Evolutionary conservation across 2,113 vertebrate genomes (phyloP), one percentile per base, ranked within the genome.

Genomic region (Rhabdomys dilectus): DNA sequence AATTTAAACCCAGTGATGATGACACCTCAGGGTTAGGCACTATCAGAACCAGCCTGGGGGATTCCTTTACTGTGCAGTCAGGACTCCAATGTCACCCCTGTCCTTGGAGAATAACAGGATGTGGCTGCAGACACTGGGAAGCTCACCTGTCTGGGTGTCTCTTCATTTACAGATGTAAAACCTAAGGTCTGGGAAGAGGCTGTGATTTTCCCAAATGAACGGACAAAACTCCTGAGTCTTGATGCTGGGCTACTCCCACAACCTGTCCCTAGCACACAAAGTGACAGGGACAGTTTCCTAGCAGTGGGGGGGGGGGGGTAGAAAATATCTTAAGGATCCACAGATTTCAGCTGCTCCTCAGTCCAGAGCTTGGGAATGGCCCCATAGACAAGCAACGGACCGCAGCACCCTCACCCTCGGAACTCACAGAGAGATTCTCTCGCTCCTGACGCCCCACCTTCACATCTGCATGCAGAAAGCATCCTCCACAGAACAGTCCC

Each of bases 221-320:
- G 36, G 58, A 75, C n/a, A 62, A 12, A 21, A 51, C 45, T 64
- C 91, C 70, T 58, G 68, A 51, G 1, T 42, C 19, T 80, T 39
- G 21, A 4, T 60, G 29, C 64, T 12, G 48, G 53, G 36, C 36
- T 56, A n/a, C 36, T 70, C 29, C 58, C n/a, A 51, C 8, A 12
- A 34, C 34, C 58, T 21, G 31, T 68, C 62, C 81, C 90, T n/a
- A 60, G 68, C 19, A 36, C 5, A 1, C 12, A 0, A 58, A 36
- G 70, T 48, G 34, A 66, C 15, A 0, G 36, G 15, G 58, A 7
- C 36, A 7, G 19, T 39, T 53, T n/a, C 22, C 80, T n/a, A 36
- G 66, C 19, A 12, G 34, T 15, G 11, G 15, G 22, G n/a, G 39
- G 1, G 1, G 0, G 1, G 60, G 7, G 1, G 7, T 34, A 11